Evolutionary conservation across 2,888 invertebrate species (phyloP).

Genomic region (Aphodius granarius): DNA sequence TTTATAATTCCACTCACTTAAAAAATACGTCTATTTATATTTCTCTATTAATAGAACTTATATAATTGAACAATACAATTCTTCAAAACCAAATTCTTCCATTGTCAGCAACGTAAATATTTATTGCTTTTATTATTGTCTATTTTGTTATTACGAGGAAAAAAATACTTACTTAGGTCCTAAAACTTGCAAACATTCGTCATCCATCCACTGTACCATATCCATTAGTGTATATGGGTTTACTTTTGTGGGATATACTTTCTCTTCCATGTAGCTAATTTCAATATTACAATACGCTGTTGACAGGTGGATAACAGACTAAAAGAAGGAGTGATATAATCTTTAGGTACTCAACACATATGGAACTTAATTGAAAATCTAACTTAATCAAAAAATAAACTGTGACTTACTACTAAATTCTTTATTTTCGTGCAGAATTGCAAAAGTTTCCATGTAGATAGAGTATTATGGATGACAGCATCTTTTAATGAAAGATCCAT

Average conservation of each 20-base stretch:
- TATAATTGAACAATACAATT: too few species aligned
- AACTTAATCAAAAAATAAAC: not conserved
- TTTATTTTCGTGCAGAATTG: slow-evolving; percentile 3
- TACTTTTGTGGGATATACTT: slow-evolving; percentile 4
- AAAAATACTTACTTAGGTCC: slow-evolving; percentile 1
- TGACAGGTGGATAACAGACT: slow-evolving; percentile 3
- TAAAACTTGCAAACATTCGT: not conserved
- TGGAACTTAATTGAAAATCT: not conserved
- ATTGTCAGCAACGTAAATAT: too few species aligned
- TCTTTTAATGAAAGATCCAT: slow-evolving; percentile 3
- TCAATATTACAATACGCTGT: slow-evolving; percentile 2
- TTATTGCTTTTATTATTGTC: too few species aligned
- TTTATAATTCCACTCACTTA: too few species aligned
- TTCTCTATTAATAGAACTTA: too few species aligned
- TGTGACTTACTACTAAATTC: not conserved
- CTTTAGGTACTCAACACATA: too few species aligned
- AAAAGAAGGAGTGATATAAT: too few species aligned
- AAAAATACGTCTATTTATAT: too few species aligned
- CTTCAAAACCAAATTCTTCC: too few species aligned
- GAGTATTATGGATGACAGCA: slow-evolving; percentile 1
- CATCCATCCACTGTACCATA: slow-evolving; percentile 8
- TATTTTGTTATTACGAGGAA: too few species aligned
- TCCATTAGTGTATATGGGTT: slow-evolving; percentile 4
- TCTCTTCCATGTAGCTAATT: slow-evolving; percentile 3
- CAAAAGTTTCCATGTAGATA: not conserved